phyloP scores from a whole-genome alignment of 2,888 invertebrate species.

The Hyalella azteca region DNA sequence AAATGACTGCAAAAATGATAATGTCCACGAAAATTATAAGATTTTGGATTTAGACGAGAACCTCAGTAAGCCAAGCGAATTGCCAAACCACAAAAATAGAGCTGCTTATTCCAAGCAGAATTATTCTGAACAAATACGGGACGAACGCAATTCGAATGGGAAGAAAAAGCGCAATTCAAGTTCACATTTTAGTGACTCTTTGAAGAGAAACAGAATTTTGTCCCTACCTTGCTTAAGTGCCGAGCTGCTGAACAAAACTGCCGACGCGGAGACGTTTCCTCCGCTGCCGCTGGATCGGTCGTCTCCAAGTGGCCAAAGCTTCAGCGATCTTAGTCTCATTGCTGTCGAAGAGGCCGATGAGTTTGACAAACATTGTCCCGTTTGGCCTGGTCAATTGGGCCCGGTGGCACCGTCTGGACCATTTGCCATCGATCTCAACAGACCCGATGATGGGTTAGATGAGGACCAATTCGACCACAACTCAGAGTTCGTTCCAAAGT shows the following conservation, averaged over 20 bases:
- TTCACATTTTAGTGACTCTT: neutral
- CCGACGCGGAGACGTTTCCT: neutral
- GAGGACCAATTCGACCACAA: neutral
- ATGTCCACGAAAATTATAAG: too few species aligned
- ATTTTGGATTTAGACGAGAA: too few species aligned
- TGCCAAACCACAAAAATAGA: too few species aligned
- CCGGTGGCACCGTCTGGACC: slow-evolving; percentile 23
- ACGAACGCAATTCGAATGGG: too few species aligned
- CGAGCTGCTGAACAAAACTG: neutral
- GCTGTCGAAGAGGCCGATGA: neutral
- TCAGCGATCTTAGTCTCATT: slow-evolving; percentile 69
- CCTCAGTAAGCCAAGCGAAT: too few species aligned
- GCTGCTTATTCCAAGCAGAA: too few species aligned
- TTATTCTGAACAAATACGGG: too few species aligned
- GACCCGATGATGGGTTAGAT: slow-evolving; percentile 63
- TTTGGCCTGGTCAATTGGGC: slow-evolving; percentile 26
- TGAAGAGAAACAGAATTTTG: neutral
- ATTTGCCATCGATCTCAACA: slow-evolving; percentile 7
- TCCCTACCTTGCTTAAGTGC: slow-evolving; percentile 15
- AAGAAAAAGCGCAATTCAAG: too few species aligned
- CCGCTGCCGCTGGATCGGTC: slow-evolving; percentile 69
- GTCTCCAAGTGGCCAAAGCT: slow-evolving; percentile 80
- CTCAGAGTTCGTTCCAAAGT: neutral
- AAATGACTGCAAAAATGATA: too few species aligned
- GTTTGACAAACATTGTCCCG: neutral